Evolutionary conservation across 2,888 invertebrate species (phyloP), one percentile per base, ranked within the genome.

Genomic region (Drosophila borborema): DNA sequence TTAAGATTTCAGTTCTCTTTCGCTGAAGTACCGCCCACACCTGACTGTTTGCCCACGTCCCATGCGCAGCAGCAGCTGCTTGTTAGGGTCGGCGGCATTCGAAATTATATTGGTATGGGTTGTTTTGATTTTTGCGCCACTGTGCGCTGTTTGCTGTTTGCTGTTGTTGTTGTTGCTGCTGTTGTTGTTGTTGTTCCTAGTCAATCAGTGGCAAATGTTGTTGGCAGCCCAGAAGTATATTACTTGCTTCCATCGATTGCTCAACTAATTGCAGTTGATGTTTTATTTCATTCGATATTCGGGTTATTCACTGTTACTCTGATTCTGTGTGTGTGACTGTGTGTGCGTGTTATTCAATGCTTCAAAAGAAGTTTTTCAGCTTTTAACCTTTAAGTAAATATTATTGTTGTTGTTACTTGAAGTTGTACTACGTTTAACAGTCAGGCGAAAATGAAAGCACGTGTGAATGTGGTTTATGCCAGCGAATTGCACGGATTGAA

Each of bases 1-100:
- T 91, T 91, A 92, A 86, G 88, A 86, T 84, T 88, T 91, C 80
- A 90, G 84, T 81, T 86, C 85, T 80, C 73, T 77, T 70, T 69
- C 75, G 74, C 61, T 77, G 62, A 79, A 81, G 81, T 72, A 71
- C 71, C 77, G 59, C 63, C 72, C 80, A 64, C 75, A 78, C 55
- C 68, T 73, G 62, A 64, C 51, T 36, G 34, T 1, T 53, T 54
- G 49, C 63, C 49, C n/a, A 3, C 18, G 2, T 18, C 14, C 4
- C 28, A 8, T 8, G 5, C 5, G 16, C 36, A 12, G 51, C 23
- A 18, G 60, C 38, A 10, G 56, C 28, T 28, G 20, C 58, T 51
- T 74, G 64, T 48, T 51, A 40, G 56, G 61, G 71, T 72, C 67
- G 59, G 28, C 28, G 28, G 28, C 67, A 72, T 61, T 76, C 59